Evolutionary conservation across 2,888 invertebrate species (phyloP), one percentile per base, ranked within the genome.

Genomic region (Balanococcus diminutus): DNA sequence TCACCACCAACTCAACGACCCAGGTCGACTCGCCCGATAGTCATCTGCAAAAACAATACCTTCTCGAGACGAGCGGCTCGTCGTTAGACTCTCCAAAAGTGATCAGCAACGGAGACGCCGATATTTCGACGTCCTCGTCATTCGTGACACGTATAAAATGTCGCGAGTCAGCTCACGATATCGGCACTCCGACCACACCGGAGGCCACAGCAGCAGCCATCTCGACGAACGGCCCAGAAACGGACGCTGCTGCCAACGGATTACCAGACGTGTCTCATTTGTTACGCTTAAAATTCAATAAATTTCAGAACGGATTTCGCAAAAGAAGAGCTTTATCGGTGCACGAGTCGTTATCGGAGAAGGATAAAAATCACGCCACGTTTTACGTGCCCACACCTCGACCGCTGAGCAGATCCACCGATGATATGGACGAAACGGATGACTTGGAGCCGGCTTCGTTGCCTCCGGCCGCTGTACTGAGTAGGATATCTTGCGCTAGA

Each of bases 341-440:
- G 14, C 93, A 94, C 88, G 94, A 94, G 88, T 28, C 83, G 11
- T 36, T 51, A 4, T 81, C 86, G 42, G 25, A 88, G 88, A 67
- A 82, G 67, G 56, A 83, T 46, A 56, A 25, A 31, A 14, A 90
- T 89, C 87, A 90, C 89, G 87, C 87, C 19, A 93, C 92, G 6
- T 95, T 95, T 89, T 94, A 94, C 89, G 94, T 94, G 39, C 94
- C 95, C 86, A 93, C 93, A 89, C 92, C 92, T 86, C 56, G 56
- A 6, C 22, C 75, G 75, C 6, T 36, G 75, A 36, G 36, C 3
- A 1, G 32, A 11, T 36, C 32, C 2, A 82, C 75, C 31, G 83
- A 16, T 39, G 79, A 81, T 61, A 25, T 25, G 19, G 84, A 82
- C 84, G 79, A 51, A 46, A 42, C n/a, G 19, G 81, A 22, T 25